A percentile compares a stretch with the other conserved stretches of the same genome.
Evolutionary conservation across 2,797 vertebrate species (phyloP).

Genomic region (Ciconia nigra): DNA sequence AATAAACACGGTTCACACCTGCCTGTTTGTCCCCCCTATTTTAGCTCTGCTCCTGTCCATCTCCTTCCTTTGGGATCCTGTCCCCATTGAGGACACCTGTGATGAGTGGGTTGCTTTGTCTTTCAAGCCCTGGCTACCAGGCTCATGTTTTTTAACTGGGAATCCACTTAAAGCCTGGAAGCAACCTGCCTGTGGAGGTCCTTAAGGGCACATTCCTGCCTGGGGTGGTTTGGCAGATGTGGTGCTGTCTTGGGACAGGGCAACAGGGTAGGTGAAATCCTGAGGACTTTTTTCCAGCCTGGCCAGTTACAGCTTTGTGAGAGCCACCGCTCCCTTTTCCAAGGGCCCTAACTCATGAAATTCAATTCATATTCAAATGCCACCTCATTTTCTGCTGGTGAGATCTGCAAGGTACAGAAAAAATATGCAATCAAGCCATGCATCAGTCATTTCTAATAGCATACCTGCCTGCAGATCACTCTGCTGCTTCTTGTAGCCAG

Average conservation of each 20-base stretch:
- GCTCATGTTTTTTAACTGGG: not conserved
- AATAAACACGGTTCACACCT: rapidly evolving
- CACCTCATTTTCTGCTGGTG: not conserved
- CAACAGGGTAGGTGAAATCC: not conserved
- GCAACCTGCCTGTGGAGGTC: not conserved
- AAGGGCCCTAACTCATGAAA: not conserved
- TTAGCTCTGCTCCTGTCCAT: not conserved
- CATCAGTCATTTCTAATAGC: rapidly evolving
- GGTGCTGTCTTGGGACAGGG: not conserved
- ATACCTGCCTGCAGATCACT: not conserved
- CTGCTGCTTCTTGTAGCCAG: not conserved
- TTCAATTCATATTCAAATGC: not conserved
- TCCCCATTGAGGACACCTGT: not conserved
- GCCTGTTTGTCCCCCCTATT: not conserved
- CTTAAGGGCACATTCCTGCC: not conserved
- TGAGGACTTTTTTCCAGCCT: not conserved
- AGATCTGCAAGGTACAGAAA: not conserved
- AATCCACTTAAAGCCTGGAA: not conserved
- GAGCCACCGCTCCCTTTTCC: not conserved
- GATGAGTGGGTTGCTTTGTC: not conserved
- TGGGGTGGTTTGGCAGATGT: rapidly evolving
- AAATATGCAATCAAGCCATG: rapidly evolving
- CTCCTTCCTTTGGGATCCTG: not conserved
- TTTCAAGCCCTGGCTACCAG: not conserved
- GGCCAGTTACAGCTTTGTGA: not conserved